These are phyloP conservation scores for Acropternis orthonyx DNA, from an alignment of 2,797 vertebrate species.

Conservation along the genomic window DNA sequence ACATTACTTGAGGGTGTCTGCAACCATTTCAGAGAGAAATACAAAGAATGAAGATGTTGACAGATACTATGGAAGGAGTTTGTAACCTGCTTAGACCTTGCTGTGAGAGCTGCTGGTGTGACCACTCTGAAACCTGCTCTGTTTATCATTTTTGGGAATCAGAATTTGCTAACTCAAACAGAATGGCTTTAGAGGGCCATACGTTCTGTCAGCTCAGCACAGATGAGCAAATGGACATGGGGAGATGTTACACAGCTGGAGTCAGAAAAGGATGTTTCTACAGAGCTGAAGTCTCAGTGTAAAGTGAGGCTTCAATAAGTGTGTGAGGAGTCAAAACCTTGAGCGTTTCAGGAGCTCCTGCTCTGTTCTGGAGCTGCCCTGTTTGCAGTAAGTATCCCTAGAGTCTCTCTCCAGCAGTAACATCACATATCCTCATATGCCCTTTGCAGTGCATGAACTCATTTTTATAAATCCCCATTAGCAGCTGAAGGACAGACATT, in stretches of 20 bases:
- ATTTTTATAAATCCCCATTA: not conserved
- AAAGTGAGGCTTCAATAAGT: not conserved
- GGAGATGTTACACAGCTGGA: not conserved
- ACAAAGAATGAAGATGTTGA: not conserved
- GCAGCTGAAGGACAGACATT: not conserved
- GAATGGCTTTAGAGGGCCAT: not conserved
- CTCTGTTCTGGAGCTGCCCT: conserved; percentile 3
- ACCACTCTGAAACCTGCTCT: not conserved
- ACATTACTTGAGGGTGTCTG: not conserved
- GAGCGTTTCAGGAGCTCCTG: not conserved
- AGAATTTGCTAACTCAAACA: not conserved
- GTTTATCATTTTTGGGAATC: not conserved
- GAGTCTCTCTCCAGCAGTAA: not conserved
- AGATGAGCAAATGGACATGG: not conserved
- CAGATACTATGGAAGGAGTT: not conserved
- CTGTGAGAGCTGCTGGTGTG: not conserved
- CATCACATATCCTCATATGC: not conserved
- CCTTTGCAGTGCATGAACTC: not conserved
- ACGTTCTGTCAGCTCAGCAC: not conserved
- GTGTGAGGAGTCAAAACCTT: not conserved
- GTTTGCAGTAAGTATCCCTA: not conserved
- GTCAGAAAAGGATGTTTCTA: not conserved
- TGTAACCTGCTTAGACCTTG: not conserved
- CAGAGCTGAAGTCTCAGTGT: not conserved
- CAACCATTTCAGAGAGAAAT: not conserved